Conservation (phyloP, 1,140 invertebrate species). For the Tribolium madens region DNA sequence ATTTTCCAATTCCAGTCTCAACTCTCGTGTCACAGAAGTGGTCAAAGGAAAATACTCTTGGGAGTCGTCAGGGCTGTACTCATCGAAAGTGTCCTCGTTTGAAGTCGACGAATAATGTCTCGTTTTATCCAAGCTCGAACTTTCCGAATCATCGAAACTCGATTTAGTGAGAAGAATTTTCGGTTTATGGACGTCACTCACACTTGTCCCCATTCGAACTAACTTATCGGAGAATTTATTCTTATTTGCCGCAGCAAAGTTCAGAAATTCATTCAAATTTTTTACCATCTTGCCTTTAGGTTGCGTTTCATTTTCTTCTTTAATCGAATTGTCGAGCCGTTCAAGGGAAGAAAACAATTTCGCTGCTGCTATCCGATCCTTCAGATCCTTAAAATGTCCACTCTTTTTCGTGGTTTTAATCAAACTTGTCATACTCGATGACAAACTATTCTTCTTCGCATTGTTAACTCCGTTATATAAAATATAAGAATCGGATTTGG, state of each 20-base stretch:
- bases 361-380: constrained; percentile 67
- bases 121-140: constrained; percentile 56
- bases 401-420: constrained; percentile 62
- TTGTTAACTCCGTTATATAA: constrained; percentile 61
- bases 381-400: constrained; percentile 69
- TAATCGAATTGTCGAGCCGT: constrained; percentile 65
- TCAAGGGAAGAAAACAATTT: constrained; percentile 71
- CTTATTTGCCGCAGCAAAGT: constrained; percentile 78
- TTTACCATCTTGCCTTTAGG: constrained; percentile 76
- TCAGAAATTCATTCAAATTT: constrained; percentile 87
- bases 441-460: constrained; percentile 57
- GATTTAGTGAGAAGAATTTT: constrained; percentile 66
- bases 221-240: constrained; percentile 65
- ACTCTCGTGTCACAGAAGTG: constrained; percentile 84
- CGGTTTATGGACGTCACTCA: constrained; percentile 63
- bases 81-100: constrained; percentile 67
- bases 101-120: constrained; percentile 59
- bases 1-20: constrained; percentile 83
- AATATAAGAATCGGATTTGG: constrained; percentile 62
- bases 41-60: constrained; percentile 88
- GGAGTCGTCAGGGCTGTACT: constrained; percentile 81
- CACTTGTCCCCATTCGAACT: constrained; percentile 63
- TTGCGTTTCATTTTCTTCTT: constrained; percentile 59
- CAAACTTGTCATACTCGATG: constrained; percentile 64
- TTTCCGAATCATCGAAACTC: constrained; percentile 68